phyloP scores from a whole-genome alignment of 2,113 vertebrate species.

The Myodes glareolus region DNA sequence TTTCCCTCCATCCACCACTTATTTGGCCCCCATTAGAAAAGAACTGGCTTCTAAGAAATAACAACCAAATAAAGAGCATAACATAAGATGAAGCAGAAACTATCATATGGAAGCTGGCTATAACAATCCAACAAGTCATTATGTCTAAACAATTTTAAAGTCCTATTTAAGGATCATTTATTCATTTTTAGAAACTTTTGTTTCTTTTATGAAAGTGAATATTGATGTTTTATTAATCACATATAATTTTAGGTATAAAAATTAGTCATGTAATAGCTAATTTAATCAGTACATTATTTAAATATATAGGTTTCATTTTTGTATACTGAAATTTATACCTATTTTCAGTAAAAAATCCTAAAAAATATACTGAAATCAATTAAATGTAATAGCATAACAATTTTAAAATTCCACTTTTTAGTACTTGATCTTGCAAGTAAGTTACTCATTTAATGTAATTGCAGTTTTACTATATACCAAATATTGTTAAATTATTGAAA shows the following conservation, averaged over 20 bases:
- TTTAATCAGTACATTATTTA: conserved; percentile 59
- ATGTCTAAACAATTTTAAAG: too few relatives aligned
- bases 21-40: too few relatives aligned
- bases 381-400: neutral
- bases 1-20: too few relatives aligned
- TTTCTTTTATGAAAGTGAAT: conserved; percentile 50
- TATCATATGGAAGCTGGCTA: too few relatives aligned
- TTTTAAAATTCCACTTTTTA: neutral
- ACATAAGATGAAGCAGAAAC: too few relatives aligned
- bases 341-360: conserved; percentile 24
- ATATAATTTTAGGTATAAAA: conserved; percentile 21
- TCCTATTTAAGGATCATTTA: conserved; percentile 43
- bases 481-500: neutral
- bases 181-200: conserved; percentile 46
- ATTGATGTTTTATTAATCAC: conserved; percentile 22
- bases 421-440: neutral
- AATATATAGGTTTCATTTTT: conserved; percentile 6
- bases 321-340: conserved; percentile 43
- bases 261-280: conserved; percentile 54
- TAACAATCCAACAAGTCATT: too few relatives aligned
- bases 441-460: neutral
- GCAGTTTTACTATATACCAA: neutral
- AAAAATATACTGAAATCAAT: conserved; percentile 5
- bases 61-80: too few relatives aligned
- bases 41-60: too few relatives aligned